Percentiles rank a stretch among this genome's conserved stretches.
Evolutionary conservation across 2,113 vertebrate species (phyloP).

Genomic region (Zosterops pallidus): DNA sequence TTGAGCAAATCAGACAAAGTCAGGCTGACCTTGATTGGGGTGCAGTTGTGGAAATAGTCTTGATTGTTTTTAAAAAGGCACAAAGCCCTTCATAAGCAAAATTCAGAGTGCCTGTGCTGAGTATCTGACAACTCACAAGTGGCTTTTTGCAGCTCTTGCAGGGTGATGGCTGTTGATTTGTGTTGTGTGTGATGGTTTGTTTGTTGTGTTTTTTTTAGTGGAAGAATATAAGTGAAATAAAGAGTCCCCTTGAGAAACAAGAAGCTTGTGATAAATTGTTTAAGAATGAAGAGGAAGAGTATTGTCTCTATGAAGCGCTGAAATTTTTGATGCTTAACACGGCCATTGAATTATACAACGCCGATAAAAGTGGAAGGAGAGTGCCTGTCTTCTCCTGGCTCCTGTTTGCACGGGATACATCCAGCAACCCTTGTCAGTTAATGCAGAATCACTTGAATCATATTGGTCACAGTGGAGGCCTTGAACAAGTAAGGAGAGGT

Average conservation of each 20-base stretch:
- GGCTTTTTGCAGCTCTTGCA: background rate
- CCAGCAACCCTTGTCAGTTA: constrained; percentile 85
- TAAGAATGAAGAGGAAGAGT: constrained; percentile 86
- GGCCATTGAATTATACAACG: constrained; percentile 83
- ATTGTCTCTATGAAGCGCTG: constrained; percentile 89
- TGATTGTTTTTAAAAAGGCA: background rate
- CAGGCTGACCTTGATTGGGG: background rate
- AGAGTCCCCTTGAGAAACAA: constrained; percentile 72
- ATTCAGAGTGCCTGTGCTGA: background rate
- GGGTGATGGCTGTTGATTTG: background rate
- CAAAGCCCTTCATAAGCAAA: background rate
- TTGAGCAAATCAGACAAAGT: background rate
- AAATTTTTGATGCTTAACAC: constrained; percentile 93
- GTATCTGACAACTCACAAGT: background rate
- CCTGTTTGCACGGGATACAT: constrained; percentile 93
- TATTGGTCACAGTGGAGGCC: constrained; percentile 89
- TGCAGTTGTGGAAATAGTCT: background rate
- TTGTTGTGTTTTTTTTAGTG: constrained; percentile 52
- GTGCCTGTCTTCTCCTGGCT: constrained; percentile 95
- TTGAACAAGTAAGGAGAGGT: constrained; percentile 87
- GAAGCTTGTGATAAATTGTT: constrained; percentile 85
- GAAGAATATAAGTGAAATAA: constrained; percentile 72
- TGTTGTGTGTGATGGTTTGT: background rate
- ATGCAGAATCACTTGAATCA: constrained; percentile 92
- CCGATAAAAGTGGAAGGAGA: constrained; percentile 80